Evolutionary conservation across 2,113 vertebrate genomes (phyloP).

Genomic region (Mola mola): DNA sequence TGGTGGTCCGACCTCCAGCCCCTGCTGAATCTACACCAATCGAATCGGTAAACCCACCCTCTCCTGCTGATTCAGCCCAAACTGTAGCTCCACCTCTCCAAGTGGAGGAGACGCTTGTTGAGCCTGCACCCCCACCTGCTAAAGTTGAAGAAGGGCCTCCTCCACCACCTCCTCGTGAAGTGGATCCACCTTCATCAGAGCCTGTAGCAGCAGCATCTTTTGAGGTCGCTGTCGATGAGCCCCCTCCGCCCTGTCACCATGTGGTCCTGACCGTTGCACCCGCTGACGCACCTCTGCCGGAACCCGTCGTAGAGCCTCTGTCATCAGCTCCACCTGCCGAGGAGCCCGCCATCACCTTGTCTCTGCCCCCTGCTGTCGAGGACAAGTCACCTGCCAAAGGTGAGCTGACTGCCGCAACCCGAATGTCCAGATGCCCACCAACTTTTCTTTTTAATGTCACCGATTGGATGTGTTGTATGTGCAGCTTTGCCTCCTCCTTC

Average conservation of each 20-base stretch:
- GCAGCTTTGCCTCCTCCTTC: slow-evolving; percentile 2
- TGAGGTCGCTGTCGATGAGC: slow-evolving; percentile 36
- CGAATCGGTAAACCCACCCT: slow-evolving; percentile 13
- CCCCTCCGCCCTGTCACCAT: slow-evolving; percentile 23
- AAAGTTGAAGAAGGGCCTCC: slow-evolving; percentile 9
- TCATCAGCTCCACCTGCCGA: slow-evolving; percentile 4
- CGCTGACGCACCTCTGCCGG: slow-evolving; percentile 2
- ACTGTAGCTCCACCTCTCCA: neutral
- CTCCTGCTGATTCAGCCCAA: slow-evolving; percentile 21
- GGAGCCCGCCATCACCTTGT: slow-evolving; percentile 16
- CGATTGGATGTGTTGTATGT: neutral
- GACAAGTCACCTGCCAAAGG: slow-evolving; percentile 43
- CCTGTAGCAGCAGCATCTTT: neutral
- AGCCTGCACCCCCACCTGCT: neutral
- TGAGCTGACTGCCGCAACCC: slow-evolving; percentile 13
- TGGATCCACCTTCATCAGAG: slow-evolving; percentile 11
- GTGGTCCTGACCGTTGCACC: slow-evolving; percentile 33
- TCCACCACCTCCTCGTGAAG: slow-evolving; percentile 11
- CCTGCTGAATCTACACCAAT: slow-evolving; percentile 3
- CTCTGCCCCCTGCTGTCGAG: slow-evolving; percentile 32
- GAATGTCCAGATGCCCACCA: neutral
- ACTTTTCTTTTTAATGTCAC: neutral
- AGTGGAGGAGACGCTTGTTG: slow-evolving; percentile 1
- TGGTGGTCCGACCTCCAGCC: slow-evolving; percentile 2
- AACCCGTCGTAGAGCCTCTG: slow-evolving; percentile 18